Percentiles rank a stretch among this genome's conserved stretches.
Evolutionary conservation across 1,140 invertebrate species (phyloP).

Genomic region (Maconellicoccus hirsutus): DNA sequence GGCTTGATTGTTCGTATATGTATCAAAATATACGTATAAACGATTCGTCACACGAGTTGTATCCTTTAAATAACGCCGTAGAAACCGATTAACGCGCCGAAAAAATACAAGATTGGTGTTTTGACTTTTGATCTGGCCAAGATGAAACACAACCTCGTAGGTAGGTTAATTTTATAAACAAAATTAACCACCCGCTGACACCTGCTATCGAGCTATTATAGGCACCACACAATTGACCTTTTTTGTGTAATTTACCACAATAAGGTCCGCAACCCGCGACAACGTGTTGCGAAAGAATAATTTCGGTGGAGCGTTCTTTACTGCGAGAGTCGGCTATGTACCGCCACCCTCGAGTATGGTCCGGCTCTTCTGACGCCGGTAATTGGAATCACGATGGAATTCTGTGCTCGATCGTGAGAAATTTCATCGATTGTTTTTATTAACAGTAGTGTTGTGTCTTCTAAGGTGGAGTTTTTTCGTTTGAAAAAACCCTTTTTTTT

Average conservation of each 20-base stretch:
- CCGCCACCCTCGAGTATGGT: background rate
- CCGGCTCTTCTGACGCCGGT: too few species aligned
- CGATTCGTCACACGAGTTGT: background rate
- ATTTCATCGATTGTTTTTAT: too few species aligned
- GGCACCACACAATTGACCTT: background rate
- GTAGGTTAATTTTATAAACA: conserved; percentile 3
- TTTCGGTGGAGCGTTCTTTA: background rate
- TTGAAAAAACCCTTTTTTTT: too few species aligned
- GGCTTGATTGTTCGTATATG: too few species aligned
- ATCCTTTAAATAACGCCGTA: background rate
- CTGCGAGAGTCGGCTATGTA: too few species aligned
- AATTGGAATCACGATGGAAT: too few species aligned
- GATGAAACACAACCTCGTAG: background rate
- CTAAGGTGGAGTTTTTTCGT: too few species aligned
- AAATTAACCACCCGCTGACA: background rate
- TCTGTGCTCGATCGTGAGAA: too few species aligned
- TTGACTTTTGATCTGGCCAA: background rate
- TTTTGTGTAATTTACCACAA: conserved; percentile 7
- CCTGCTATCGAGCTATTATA: background rate
- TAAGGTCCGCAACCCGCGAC: background rate
- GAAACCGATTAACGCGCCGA: background rate
- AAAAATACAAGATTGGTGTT: background rate
- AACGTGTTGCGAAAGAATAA: background rate
- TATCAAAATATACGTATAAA: background rate
- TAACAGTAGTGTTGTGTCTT: too few species aligned